Percentiles rank a stretch among this genome's conserved stretches.
Evolutionary conservation across 2,797 vertebrate genomes (phyloP).

Genomic region (Crocidura indochinensis): DNA sequence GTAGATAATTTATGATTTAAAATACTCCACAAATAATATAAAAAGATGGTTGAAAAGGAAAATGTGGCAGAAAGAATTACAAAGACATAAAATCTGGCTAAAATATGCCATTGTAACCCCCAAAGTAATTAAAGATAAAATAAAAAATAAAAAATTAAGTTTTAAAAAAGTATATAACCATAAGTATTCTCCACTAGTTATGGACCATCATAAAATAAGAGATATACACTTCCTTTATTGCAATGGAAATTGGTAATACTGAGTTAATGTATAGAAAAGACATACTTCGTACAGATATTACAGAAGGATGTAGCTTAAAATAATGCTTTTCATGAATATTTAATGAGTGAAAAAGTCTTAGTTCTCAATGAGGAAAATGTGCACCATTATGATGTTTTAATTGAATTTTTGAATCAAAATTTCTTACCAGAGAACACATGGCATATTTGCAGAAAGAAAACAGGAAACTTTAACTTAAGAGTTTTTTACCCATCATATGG

Average conservation of each 20-base stretch:
- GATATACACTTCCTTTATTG: background rate
- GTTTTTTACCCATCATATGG: background rate
- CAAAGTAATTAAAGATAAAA: background rate
- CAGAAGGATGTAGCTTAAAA: background rate
- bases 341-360: background rate
- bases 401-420: background rate
- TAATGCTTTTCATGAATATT: background rate
- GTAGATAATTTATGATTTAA: constrained; percentile 83
- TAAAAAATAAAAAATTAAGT: background rate
- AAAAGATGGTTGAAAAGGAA: constrained; percentile 42
- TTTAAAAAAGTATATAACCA: no score
- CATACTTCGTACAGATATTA: background rate
- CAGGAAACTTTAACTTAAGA: background rate
- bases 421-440: background rate
- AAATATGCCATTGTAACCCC: background rate
- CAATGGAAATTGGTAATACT: background rate
- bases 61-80: constrained; percentile 21
- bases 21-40: constrained; percentile 80
- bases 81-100: constrained; percentile 9
- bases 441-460: background rate
- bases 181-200: background rate
- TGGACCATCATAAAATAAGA: background rate
- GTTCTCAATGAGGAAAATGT: background rate
- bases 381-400: background rate
- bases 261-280: background rate